Evolutionary conservation across 2,888 invertebrate genomes (phyloP).

Genomic region (Agapetus fuscipes): DNA sequence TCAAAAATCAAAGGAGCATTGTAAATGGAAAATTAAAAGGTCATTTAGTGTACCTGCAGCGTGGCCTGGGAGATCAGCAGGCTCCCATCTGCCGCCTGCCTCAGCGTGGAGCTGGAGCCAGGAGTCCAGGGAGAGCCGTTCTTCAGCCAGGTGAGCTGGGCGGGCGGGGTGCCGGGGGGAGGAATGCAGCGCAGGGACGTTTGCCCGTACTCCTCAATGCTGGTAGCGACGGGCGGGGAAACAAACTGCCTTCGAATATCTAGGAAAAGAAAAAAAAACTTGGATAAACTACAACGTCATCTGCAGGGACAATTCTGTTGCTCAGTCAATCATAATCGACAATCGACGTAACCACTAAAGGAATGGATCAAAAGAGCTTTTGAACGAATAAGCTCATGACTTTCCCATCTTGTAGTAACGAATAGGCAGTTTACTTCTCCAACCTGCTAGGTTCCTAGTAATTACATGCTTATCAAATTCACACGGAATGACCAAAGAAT

Average conservation of each 20-base stretch:
- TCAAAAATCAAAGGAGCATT: too few species aligned
- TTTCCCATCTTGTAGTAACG: too few species aligned
- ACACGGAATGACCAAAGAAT: too few species aligned
- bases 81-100: conserved; percentile 65
- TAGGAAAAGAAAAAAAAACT: conserved; percentile 1
- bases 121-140: conserved; percentile 39
- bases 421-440: too few species aligned
- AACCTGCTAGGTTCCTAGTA: too few species aligned
- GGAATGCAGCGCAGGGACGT: conserved; percentile 17
- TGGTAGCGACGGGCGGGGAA: conserved; percentile 16
- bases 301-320: background rate
- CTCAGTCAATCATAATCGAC: background rate
- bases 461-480: too few species aligned
- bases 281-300: background rate
- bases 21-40: too few species aligned
- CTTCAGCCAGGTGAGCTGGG: conserved; percentile 20
- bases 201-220: conserved; percentile 14
- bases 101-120: conserved; percentile 44
- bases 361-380: too few species aligned
- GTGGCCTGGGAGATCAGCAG: conserved; percentile 75
- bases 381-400: too few species aligned
- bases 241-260: conserved; percentile 19
- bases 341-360: background rate
- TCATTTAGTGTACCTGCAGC: conserved; percentile 53
- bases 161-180: conserved; percentile 19